Conservation (phyloP, 1,140 invertebrate genomes). For the Pseudobourletiella spinata region DNA sequence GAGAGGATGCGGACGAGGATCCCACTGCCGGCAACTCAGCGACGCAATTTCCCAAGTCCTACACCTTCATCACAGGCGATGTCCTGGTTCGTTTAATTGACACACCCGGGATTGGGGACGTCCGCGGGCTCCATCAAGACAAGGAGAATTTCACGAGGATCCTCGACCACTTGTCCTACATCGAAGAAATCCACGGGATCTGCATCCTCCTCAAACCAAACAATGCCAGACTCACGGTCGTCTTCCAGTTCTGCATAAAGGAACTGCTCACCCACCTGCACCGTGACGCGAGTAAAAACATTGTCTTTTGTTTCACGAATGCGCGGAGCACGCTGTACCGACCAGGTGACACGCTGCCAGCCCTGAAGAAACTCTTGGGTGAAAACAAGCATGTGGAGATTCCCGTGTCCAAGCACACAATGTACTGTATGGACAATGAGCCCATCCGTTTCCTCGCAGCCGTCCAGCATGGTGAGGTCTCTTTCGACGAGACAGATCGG, state of each 20-base stretch:
- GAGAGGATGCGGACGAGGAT: constrained; percentile 14
- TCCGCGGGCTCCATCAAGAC: constrained; percentile 34
- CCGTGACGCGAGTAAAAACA: constrained; percentile 31
- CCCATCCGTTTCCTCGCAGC: constrained; percentile 23
- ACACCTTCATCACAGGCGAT: constrained; percentile 7
- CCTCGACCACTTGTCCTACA: constrained; percentile 18
- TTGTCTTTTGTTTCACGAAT: constrained; percentile 36
- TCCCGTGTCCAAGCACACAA: not conserved
- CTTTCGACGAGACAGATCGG: not conserved
- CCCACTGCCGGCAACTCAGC: constrained; percentile 10
- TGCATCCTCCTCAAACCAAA: constrained; percentile 36
- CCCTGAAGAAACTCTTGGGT: constrained; percentile 10
- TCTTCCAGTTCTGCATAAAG: constrained; percentile 37
- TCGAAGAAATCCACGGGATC: constrained; percentile 35
- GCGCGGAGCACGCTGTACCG: constrained; percentile 18
- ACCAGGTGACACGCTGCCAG: constrained; percentile 12
- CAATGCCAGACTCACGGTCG: constrained; percentile 15
- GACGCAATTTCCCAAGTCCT: constrained; percentile 5
- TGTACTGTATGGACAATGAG: constrained; percentile 31
- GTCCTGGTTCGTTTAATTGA: constrained; percentile 34
- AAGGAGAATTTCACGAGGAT: constrained; percentile 32
- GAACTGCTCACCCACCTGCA: constrained; percentile 37
- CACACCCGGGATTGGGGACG: constrained; percentile 38
- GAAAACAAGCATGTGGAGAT: not conserved
- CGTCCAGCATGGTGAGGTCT: not conserved